Base-by-base conservation (phyloP, 2,113 vertebrate genomes). In the Pluvianellus socialis region DNA sequence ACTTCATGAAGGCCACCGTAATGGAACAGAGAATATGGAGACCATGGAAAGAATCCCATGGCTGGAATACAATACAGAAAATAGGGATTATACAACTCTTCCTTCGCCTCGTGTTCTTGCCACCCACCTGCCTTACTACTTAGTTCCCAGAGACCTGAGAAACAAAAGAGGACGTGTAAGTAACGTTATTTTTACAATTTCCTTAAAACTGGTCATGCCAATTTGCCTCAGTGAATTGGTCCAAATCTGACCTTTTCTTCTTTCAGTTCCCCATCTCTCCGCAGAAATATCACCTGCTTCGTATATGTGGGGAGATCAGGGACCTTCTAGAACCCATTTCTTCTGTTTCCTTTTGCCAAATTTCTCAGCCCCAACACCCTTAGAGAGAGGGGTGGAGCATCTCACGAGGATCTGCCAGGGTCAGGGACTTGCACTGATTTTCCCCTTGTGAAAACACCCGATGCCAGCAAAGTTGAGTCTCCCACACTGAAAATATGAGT, bases 61-160 rank as follows among this genome's bases (percentile, higher is more conserved):
- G 83, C 55, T 97, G 53, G 96, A 97, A 47, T 68, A 88, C 58
- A 90, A 79, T 6, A 0, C 18, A 2, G 2, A 10, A 14, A 7
- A 74, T 2, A 6, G 0, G 18, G 76, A 95, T 75, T 92, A n/a
- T 30, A 1, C n/a, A 17, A 22, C 2, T 12, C 82, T 88, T 44
- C 91, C 95, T 55, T 72, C 28, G 33, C 96, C 97, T 86, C 95
- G 95, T 17, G 33, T 96, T 40, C 97, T 98, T 33, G 1, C 53
- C 47, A 65, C 94, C 10, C 98, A 98, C 49, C 7, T 98, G 23
- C 94, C 94, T 14, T 97, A 97, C 74, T 95, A 97, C 74, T 91
- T 98, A 65, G 79, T 68, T 35, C 98, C 97, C 38, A 98, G 88
- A 58, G 93, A 53, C 79, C 72, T 98, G n/a, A 97, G 72, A 88